These are phyloP conservation scores for Syngnathus rostellatus DNA, from an alignment of 2,797 vertebrate genomes.

Conservation along the genomic window DNA sequence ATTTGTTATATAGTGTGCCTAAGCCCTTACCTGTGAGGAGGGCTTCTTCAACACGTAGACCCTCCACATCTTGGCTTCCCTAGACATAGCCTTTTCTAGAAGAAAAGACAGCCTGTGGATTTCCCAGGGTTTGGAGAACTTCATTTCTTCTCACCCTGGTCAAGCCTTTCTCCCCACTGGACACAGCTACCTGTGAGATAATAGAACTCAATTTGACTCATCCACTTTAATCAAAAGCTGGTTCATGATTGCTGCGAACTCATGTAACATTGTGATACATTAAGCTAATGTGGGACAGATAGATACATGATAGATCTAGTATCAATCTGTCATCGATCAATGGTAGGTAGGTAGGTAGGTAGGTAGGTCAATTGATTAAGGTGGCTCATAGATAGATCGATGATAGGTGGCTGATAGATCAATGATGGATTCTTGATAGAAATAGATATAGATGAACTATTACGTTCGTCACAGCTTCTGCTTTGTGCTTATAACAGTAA, in stretches of 20 bases:
- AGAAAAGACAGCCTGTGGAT: slow-evolving; percentile 93
- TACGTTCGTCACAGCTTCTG: no score
- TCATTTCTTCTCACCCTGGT: slow-evolving; percentile 85
- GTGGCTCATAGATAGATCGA: no score
- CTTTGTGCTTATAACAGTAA: background rate
- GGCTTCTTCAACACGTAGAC: slow-evolving; percentile 85
- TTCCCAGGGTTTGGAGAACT: slow-evolving; percentile 87
- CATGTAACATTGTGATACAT: background rate
- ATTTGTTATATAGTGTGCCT: background rate
- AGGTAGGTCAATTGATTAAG: no score
- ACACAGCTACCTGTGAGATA: slow-evolving; percentile 85
- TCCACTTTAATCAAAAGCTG: background rate
- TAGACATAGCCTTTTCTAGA: slow-evolving; percentile 88
- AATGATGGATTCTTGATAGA: no score
- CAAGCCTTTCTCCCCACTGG: slow-evolving; percentile 88
- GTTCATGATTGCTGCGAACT: background rate
- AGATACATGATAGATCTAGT: no score
- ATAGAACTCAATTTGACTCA: background rate
- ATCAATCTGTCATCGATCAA: no score
- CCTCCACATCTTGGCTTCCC: slow-evolving; percentile 94
- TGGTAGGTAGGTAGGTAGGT: no score
- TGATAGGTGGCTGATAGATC: no score
- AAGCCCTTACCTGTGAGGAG: slow-evolving; percentile 77
- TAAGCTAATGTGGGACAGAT: no score
- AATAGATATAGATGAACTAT: no score